A percentile compares a stretch with the other conserved stretches of the same genome.
Evolutionary conservation across 2,797 vertebrate genomes (phyloP).

Genomic region (Kryptolebias ocellatus): DNA sequence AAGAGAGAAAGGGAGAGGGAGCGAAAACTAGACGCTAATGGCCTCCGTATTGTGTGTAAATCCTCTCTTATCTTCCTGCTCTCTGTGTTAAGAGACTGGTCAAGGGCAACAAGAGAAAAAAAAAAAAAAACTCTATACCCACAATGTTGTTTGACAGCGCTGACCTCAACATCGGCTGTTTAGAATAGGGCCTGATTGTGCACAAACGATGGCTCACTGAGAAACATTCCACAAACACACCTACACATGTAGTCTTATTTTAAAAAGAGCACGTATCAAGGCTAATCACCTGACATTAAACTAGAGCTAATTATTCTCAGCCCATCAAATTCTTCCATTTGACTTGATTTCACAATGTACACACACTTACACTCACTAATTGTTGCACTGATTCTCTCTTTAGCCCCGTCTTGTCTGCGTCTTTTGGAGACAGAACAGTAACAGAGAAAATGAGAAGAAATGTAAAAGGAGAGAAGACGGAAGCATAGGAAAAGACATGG

Average conservation of each 20-base stretch:
- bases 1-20: slow-evolving; percentile 55
- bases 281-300: slow-evolving; percentile 55
- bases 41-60: slow-evolving; percentile 81
- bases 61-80: slow-evolving; percentile 77
- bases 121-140: slow-evolving; percentile 62
- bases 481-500: slow-evolving; percentile 65
- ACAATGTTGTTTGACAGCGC: slow-evolving; percentile 47
- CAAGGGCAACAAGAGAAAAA: slow-evolving; percentile 71
- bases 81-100: slow-evolving; percentile 77
- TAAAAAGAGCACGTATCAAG: slow-evolving; percentile 23
- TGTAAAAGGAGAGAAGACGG: slow-evolving; percentile 48
- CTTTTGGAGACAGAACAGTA: slow-evolving; percentile 54
- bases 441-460: slow-evolving; percentile 64
- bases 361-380: slow-evolving; percentile 40
- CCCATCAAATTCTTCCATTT: slow-evolving; percentile 54
- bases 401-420: slow-evolving; percentile 55
- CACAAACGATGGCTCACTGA: slow-evolving; percentile 6
- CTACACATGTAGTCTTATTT: not conserved
- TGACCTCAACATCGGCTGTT: slow-evolving; percentile 52
- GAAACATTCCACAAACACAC: slow-evolving; percentile 19
- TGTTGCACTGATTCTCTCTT: slow-evolving; percentile 64
- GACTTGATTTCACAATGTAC: slow-evolving; percentile 36
- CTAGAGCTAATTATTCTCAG: slow-evolving; percentile 65
- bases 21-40: slow-evolving; percentile 75
- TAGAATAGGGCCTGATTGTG: slow-evolving; percentile 17